These are phyloP conservation scores for Tenthredo mesomela DNA, from an alignment of 2,888 invertebrate species.

Conservation along the genomic window DNA sequence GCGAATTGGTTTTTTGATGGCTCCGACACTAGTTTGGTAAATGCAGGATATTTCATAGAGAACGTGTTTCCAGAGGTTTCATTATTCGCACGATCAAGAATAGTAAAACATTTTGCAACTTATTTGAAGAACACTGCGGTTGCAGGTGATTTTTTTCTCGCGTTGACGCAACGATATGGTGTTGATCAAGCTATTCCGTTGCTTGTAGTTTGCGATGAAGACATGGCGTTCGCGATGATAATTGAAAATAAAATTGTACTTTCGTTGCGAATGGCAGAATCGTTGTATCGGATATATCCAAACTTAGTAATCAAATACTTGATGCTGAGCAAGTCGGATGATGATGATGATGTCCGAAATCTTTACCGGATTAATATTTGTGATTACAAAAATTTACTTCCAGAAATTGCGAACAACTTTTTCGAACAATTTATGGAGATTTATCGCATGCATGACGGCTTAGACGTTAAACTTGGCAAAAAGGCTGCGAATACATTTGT, in stretches of 20 bases:
- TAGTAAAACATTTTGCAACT: constrained; percentile 65
- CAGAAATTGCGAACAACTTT: constrained; percentile 64
- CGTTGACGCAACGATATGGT: constrained; percentile 61
- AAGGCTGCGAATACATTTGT: constrained; percentile 63
- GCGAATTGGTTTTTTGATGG: constrained; percentile 70
- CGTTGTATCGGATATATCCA: constrained; percentile 64
- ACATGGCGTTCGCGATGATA: constrained; percentile 64
- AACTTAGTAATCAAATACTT: constrained; percentile 68
- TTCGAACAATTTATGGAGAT: constrained; percentile 63
- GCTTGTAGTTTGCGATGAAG: constrained; percentile 66
- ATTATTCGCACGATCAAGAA: constrained; percentile 63
- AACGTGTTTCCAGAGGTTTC: constrained; percentile 67
- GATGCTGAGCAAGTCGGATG: constrained; percentile 57
- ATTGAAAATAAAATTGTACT: constrained; percentile 58
- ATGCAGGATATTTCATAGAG: constrained; percentile 64
- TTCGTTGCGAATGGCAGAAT: constrained; percentile 53
- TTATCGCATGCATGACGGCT: constrained; percentile 56
- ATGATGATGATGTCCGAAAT: neutral
- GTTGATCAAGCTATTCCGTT: constrained; percentile 63
- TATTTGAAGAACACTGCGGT: constrained; percentile 58
- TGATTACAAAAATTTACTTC: constrained; percentile 60
- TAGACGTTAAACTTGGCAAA: constrained; percentile 61
- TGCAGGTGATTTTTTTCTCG: constrained; percentile 68
- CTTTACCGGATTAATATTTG: constrained; percentile 52
- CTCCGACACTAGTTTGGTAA: constrained; percentile 60